phyloP scores from a whole-genome alignment of 2,888 invertebrate genomes.

The Dyspetes luteomarginatus region DNA sequence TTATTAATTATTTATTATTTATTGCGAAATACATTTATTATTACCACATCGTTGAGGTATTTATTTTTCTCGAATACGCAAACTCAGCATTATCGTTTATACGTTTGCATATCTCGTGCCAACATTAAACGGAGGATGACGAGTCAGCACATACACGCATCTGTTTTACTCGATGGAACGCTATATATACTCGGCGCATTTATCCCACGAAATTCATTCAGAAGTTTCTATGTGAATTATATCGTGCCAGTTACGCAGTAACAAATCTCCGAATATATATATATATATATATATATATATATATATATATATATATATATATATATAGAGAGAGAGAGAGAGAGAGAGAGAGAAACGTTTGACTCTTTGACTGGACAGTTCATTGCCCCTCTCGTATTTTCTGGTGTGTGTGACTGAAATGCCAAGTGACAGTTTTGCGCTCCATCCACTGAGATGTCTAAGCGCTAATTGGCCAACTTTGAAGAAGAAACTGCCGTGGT shows the following conservation, averaged over 20 bases:
- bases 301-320: no score
- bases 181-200: not conserved
- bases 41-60: not conserved
- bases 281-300: not conserved
- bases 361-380: no score
- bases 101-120: not conserved
- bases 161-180: not conserved
- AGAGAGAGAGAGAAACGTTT: no score
- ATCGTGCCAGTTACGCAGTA: not conserved
- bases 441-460: not conserved
- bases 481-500: slow-evolving; percentile 26
- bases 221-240: not conserved
- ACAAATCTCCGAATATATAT: slow-evolving; percentile 1
- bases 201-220: not conserved
- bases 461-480: slow-evolving; percentile 10
- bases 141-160: not conserved
- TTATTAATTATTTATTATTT: not conserved
- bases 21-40: not conserved
- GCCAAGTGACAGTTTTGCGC: slow-evolving; percentile 13
- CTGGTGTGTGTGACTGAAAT: slow-evolving; percentile 7
- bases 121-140: not conserved
- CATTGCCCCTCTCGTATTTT: slow-evolving; percentile 9
- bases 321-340: no score
- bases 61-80: not conserved
- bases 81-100: slow-evolving; percentile 7